Evolutionary conservation across 2,797 vertebrate genomes (phyloP), one percentile per base, ranked within the genome.

Genomic region (Erethizon dorsatum): DNA sequence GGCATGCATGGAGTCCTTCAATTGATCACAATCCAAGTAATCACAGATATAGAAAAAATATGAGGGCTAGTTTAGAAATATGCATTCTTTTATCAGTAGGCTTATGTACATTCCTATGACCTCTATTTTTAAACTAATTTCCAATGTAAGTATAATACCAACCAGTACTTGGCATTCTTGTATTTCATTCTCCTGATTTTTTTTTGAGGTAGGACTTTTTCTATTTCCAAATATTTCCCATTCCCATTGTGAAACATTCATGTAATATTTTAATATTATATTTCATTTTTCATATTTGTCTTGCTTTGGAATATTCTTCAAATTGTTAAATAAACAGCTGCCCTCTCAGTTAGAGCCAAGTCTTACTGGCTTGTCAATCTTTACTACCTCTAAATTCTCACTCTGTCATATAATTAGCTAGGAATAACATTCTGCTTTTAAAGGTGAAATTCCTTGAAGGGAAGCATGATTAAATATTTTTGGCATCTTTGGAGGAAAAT

Each of bases 381-480:
- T 63, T 56, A 63, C 45, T 69, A 18, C 41, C 54, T 80, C 0
- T 37, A 92, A 61, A 17, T 82, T 28, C 13, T 61, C 61, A 84
- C 31, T 65, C 47, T 86, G 37, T 52, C 77, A 65, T 41, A 54
- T 3, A 90, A 78, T 65, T 93, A 73, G 75, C n/a, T n/a, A 90
- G 52, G 33, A 96, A 87, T 67, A 95, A 61, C 61, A 26, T 84
- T 92, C 20, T 79, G 33, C 5, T 73, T 94, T 95, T 86, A 87
- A 85, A 80, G n/a, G 17, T 73, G 41, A 96, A 93, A 94, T 65
- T 84, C 24, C 97, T 91, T 96, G 67, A 96, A 96, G 52, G 90
- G 67, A 95, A 7, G 15, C 26, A 85, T 45, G 5, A 65, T 93
- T 93, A 93, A 83, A 73, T 83, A 93, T 84, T 96, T 96, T 71